Conservation (phyloP, 2,888 invertebrate genomes). For the Sialis fuliginosa region DNA sequence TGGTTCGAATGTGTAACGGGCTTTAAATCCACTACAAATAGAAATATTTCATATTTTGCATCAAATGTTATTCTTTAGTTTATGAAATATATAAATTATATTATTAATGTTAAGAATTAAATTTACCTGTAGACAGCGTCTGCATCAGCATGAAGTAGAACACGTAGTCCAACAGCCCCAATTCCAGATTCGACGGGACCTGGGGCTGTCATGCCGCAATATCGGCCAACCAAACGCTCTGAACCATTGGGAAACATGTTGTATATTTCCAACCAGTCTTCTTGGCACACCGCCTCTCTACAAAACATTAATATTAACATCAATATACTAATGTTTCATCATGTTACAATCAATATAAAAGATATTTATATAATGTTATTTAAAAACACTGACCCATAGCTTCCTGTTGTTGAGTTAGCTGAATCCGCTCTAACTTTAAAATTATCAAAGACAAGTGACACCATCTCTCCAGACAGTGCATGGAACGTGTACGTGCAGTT, state of each 20-base stretch:
- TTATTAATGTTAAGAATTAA: too few species aligned
- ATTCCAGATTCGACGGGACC: slow-evolving; percentile 89
- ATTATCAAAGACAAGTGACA: slow-evolving; percentile 78
- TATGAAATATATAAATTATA: too few species aligned
- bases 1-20: slow-evolving; percentile 79
- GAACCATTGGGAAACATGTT: slow-evolving; percentile 70
- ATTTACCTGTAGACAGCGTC: slow-evolving; percentile 47
- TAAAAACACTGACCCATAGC: slow-evolving; percentile 42
- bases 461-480: slow-evolving; percentile 75
- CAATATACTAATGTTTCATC: too few species aligned
- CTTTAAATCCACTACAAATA: slow-evolving; percentile 73
- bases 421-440: slow-evolving; percentile 75
- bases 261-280: slow-evolving; percentile 90
- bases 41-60: too few species aligned
- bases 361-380: too few species aligned
- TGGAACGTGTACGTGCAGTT: slow-evolving; percentile 87
- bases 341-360: too few species aligned
- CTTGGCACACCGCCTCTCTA: slow-evolving; percentile 62
- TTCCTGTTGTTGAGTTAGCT: slow-evolving; percentile 56
- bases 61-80: too few species aligned
- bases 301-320: slow-evolving; percentile 7
- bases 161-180: slow-evolving; percentile 72
- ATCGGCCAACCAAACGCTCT: slow-evolving; percentile 67
- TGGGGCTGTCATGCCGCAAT: slow-evolving; percentile 73
- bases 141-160: slow-evolving; percentile 75